phyloP scores from a whole-genome alignment of 2,113 vertebrate genomes.

The Amblyopsis rosae region DNA sequence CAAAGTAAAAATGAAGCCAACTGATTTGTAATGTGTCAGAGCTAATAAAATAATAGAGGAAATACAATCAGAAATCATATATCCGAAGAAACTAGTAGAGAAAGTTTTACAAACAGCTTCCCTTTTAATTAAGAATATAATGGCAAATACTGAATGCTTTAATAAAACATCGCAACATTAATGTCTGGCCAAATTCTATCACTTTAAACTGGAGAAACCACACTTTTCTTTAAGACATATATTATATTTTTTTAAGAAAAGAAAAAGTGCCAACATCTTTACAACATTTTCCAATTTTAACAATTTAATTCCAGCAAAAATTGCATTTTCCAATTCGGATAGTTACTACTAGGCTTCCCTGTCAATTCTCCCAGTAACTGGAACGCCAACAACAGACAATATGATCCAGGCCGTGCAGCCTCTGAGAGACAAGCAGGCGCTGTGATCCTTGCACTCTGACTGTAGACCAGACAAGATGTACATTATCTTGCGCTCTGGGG shows the following conservation, averaged over 20 bases:
- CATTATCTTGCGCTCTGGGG: slow-evolving; percentile 21
- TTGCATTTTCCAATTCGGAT: slow-evolving; percentile 32
- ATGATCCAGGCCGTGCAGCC: slow-evolving; percentile 30
- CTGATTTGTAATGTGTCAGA: slow-evolving; percentile 32
- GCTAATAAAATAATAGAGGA: slow-evolving; percentile 18
- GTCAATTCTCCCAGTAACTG: slow-evolving; percentile 11
- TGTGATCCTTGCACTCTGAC: slow-evolving; percentile 31
- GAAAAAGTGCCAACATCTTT: slow-evolving; percentile 36
- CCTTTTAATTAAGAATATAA: slow-evolving; percentile 42
- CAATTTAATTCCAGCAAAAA: slow-evolving; percentile 39
- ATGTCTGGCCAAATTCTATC: slow-evolving; percentile 53
- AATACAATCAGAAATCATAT: slow-evolving; percentile 25
- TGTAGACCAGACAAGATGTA: slow-evolving; percentile 30
- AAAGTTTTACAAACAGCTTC: slow-evolving; percentile 10
- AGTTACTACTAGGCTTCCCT: slow-evolving; percentile 34
- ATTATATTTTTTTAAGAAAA: slow-evolving; percentile 23
- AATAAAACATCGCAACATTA: slow-evolving; percentile 35
- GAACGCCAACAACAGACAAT: slow-evolving; percentile 43
- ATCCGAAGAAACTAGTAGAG: slow-evolving; percentile 10
- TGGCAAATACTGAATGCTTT: slow-evolving; percentile 42
- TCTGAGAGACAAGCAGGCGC: slow-evolving; percentile 42
- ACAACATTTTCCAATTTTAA: slow-evolving; percentile 21
- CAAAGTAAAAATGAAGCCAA: slow-evolving; percentile 23
- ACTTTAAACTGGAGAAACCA: slow-evolving; percentile 57
- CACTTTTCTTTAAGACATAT: slow-evolving; percentile 26